Conservation (phyloP, 2,888 invertebrate species). For the Thecophora atra region DNA sequence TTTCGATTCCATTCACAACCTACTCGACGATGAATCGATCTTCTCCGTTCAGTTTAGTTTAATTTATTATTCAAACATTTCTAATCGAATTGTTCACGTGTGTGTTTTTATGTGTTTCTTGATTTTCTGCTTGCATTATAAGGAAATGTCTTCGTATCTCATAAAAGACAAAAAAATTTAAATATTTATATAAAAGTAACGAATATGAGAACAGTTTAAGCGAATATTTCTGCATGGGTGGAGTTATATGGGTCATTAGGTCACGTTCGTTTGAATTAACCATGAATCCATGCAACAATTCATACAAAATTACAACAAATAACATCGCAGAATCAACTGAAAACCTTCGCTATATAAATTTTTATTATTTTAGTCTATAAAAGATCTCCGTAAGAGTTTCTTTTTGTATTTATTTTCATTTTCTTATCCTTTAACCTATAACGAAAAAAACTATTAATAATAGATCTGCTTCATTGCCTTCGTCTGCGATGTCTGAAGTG, state of each 20-base stretch:
- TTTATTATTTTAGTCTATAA: too few relatives aligned
- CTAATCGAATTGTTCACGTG: neutral
- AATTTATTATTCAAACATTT: neutral
- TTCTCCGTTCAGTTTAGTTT: too few relatives aligned
- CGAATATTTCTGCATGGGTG: slow-evolving; percentile 1
- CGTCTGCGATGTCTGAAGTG: too few relatives aligned
- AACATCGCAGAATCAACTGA: too few relatives aligned
- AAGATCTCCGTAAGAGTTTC: too few relatives aligned
- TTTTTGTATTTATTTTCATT: too few relatives aligned
- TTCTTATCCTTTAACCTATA: too few relatives aligned
- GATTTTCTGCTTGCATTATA: neutral
- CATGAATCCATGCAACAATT: neutral
- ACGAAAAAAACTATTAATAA: too few relatives aligned
- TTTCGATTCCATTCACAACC: neutral
- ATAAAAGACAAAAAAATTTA: neutral
- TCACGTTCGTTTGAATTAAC: slow-evolving; percentile 1
- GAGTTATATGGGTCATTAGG: neutral
- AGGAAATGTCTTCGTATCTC: neutral
- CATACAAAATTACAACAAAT: too few relatives aligned
- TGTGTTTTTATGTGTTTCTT: neutral
- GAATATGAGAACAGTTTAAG: neutral
- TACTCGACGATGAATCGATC: neutral
- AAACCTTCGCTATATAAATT: too few relatives aligned
- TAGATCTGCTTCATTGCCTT: too few relatives aligned
- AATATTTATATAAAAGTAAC: neutral